Evolutionary conservation across 1,140 invertebrate genomes (phyloP).

Genomic region (Belonocnema kinseyi): DNA sequence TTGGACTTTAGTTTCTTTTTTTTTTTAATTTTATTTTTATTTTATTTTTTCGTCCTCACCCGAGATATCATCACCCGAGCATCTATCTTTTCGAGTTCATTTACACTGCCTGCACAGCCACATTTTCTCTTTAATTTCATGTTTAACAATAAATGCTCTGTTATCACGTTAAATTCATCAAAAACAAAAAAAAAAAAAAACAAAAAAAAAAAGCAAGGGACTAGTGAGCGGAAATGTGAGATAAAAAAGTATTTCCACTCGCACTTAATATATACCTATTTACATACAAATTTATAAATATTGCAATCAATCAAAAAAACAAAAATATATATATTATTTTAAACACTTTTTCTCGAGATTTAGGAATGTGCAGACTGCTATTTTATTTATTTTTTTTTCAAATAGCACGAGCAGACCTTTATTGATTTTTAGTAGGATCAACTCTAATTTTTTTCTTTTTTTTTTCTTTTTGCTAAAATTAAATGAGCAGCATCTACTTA

Average conservation of each 20-base stretch:
- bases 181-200: background rate
- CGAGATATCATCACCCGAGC: too few species aligned
- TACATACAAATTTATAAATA: slow-evolving; percentile 28
- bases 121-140: slow-evolving; percentile 13
- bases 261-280: slow-evolving; percentile 3
- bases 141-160: slow-evolving; percentile 17
- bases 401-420: background rate
- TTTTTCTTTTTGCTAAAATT: background rate
- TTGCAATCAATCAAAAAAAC: slow-evolving; percentile 11
- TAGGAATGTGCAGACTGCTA: slow-evolving; percentile 22
- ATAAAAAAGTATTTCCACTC: slow-evolving; percentile 29
- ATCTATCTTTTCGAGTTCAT: background rate
- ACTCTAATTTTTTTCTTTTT: too few species aligned
- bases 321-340: background rate
- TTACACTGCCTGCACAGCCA: slow-evolving; percentile 37
- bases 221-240: slow-evolving; percentile 16
- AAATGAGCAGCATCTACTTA: background rate
- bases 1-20: slow-evolving; percentile 21
- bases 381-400: background rate
- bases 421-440: background rate
- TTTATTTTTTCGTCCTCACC: slow-evolving; percentile 4
- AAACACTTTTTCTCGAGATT: slow-evolving; percentile 23
- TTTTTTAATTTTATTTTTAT: background rate
- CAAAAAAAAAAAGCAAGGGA: background rate
- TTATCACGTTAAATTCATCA: slow-evolving; percentile 32